Percentiles rank a stretch among this genome's conserved stretches.
Conservation (phyloP, 2,113 vertebrate species). For the Phyllostomus hastatus region DNA sequence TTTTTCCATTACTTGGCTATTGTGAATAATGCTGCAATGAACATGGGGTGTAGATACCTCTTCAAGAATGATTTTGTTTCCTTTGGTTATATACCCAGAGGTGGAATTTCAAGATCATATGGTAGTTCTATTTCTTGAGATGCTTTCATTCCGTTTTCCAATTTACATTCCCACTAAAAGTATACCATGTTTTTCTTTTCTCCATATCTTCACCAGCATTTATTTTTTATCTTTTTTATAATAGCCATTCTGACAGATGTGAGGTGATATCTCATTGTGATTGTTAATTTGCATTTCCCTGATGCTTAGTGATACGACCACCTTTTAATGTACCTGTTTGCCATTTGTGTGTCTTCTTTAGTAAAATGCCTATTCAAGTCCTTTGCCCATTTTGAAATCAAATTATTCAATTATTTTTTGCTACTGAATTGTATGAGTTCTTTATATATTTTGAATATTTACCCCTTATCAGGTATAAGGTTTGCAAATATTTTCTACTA, state of each 20-base stretch:
- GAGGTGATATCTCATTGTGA: background rate
- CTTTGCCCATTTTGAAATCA: too few species aligned
- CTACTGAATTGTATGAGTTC: too few species aligned
- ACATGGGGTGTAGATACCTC: background rate
- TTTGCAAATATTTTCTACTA: background rate
- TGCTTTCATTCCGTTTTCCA: background rate
- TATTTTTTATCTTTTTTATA: background rate
- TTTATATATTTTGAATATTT: too few species aligned
- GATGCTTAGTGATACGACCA: background rate
- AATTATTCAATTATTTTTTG: too few species aligned
- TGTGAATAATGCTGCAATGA: background rate
- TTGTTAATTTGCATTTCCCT: background rate
- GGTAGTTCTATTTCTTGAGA: background rate
- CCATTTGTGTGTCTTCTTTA: background rate
- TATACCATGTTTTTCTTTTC: background rate
- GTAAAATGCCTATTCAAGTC: too few species aligned
- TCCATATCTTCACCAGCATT: background rate
- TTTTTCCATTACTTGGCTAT: too few species aligned
- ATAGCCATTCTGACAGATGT: background rate
- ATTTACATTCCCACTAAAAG: background rate
- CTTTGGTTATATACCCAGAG: background rate
- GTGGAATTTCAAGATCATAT: background rate
- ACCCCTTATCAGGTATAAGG: too few species aligned
- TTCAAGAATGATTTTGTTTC: background rate
- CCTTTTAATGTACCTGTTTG: background rate